Conservation (phyloP, 2,888 invertebrate genomes). For the Phyllotreta striolata region DNA sequence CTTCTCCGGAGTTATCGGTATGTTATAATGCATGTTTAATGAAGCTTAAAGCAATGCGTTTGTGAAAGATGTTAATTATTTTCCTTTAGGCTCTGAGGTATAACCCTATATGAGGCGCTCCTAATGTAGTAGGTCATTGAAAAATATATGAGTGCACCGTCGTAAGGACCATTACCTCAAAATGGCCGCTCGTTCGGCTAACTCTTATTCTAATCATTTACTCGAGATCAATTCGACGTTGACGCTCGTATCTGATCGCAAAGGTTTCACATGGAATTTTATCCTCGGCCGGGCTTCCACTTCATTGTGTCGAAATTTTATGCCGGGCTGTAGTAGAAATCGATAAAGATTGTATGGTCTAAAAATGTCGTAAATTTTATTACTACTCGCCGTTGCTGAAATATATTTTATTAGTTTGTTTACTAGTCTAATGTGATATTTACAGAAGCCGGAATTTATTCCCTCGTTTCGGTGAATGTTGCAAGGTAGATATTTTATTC, state of each 20-base stretch:
- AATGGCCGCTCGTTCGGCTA: conserved; percentile 20
- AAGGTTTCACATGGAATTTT: conserved; percentile 10
- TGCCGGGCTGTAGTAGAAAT: conserved; percentile 13
- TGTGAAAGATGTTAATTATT: neutral
- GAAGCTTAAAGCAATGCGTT: no score
- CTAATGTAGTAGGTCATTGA: conserved; percentile 16
- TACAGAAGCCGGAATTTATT: conserved; percentile 19
- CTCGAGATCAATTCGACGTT: conserved; percentile 19
- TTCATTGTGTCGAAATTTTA: conserved; percentile 25
- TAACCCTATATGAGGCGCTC: conserved; percentile 3
- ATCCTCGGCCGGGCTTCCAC: conserved; percentile 16
- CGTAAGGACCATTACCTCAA: conserved; percentile 18
- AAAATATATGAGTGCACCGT: conserved; percentile 18
- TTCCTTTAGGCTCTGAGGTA: neutral
- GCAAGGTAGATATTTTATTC: no score
- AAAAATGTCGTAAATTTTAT: conserved; percentile 25
- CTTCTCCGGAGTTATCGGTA: no score
- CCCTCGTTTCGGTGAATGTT: neutral
- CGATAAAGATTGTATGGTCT: conserved; percentile 24
- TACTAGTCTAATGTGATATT: conserved; percentile 26
- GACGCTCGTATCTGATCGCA: conserved; percentile 18
- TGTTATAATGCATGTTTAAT: no score
- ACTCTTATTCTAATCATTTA: conserved; percentile 21
- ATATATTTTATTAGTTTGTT: conserved; percentile 31
- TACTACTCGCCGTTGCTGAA: conserved; percentile 19